Base-by-base conservation (phyloP, 2,113 vertebrate genomes). In the Pseudorhombus dupliciocellatus region DNA sequence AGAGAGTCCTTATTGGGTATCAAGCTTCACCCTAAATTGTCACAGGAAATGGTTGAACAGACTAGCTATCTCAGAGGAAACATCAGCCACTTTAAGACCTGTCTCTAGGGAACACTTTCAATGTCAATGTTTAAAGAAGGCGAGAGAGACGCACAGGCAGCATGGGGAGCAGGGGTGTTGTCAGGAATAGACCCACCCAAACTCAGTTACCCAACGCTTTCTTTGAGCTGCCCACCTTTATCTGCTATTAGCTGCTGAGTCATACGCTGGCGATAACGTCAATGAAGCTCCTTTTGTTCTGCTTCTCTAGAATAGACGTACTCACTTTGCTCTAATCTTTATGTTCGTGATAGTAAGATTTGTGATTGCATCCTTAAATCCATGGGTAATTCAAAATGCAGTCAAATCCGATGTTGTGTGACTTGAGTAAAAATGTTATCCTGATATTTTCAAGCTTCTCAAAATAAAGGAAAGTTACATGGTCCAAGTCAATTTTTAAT, bases 11-110 rank as follows among this genome's bases (percentile, higher is more conserved):
- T 64, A 75, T 46, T 83, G 64, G 71, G 70, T 80, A 73, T 84
- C 79, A 57, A 37, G 69, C 73, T 73, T 67, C 66, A 52, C 34
- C 58, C 63, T 65, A 80, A 87, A 89, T 77, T 83, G 81, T 91
- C 87, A 90, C 90, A 92, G 92, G 92, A 94, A 93, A 90, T 91
- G 88, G 85, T 71, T 86, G 81, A 83, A 83, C 80, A 31, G 61
- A 77, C 73, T 60, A 80, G 81, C 72, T 86, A 89, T 90, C 89
- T 84, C 78, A 79, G 90, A 93, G 92, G 92, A 92, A 94, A 87
- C 84, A 89, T 75, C 79, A 73, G 81, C 85, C 84, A 87, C 81
- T 90, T 85, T 89, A 89, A 75, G 79, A 76, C n/a, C 59, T 2
- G 46, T 83, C 91, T 91, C 88, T 16, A 21, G 89, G 88, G 91